A percentile compares a stretch with the other conserved stretches of the same genome.
Conservation (phyloP, 2,113 vertebrate species). For the Galeopterus variegatus region DNA sequence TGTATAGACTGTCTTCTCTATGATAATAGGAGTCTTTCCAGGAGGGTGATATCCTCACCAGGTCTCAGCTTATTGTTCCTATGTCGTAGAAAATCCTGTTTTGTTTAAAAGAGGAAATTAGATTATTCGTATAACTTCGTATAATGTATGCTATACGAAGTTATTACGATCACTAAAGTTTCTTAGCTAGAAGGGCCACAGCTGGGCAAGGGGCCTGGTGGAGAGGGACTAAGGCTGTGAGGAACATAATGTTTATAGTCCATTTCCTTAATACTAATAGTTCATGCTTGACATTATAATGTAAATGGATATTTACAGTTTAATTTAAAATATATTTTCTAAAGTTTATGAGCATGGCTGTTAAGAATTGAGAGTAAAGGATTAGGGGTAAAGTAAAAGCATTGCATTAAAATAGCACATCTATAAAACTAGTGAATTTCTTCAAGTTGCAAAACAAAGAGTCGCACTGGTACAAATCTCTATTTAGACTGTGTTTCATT, state of each 20-base stretch:
- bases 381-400: not conserved
- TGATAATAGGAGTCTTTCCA: not conserved
- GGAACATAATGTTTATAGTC: not conserved
- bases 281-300: not conserved
- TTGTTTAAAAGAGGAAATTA: not conserved
- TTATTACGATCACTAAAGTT: not conserved
- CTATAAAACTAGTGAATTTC: not conserved
- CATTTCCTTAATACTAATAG: not conserved
- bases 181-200: not conserved
- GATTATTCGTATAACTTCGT: no score
- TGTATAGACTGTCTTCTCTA: not conserved
- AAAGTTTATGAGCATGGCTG: not conserved
- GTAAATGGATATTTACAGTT: not conserved
- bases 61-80: not conserved
- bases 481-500: conserved; percentile 7
- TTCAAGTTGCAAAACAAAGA: not conserved
- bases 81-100: not conserved
- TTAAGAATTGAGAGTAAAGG: conserved; percentile 9
- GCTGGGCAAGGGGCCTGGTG: not conserved
- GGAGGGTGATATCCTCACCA: not conserved
- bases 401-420: not conserved
- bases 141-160: no score
- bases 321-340: not conserved
- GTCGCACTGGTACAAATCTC: not conserved
- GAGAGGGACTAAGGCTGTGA: not conserved